Conservation (phyloP, 2,888 invertebrate species). For the Flexamia atlantica region DNA sequence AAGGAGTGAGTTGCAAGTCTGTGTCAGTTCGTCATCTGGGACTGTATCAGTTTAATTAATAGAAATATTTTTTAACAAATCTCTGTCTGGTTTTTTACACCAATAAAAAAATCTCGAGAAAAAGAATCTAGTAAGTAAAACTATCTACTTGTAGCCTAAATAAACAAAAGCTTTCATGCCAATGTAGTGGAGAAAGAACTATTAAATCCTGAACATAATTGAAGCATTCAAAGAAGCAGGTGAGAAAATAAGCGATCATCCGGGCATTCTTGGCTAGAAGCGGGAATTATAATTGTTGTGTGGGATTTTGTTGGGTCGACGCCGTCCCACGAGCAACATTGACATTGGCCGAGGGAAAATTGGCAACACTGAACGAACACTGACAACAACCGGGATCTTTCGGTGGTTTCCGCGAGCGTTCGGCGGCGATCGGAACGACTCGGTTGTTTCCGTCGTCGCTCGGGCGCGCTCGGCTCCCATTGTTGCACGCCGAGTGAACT, state of each 20-base stretch:
- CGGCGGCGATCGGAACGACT: neutral
- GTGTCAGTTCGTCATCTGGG: too few relatives aligned
- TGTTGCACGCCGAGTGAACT: neutral
- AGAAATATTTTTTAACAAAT: too few relatives aligned
- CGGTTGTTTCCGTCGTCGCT: neutral
- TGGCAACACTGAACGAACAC: neutral
- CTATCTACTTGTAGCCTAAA: too few relatives aligned
- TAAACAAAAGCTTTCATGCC: too few relatives aligned
- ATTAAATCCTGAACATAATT: too few relatives aligned
- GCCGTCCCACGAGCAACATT: conserved; percentile 17
- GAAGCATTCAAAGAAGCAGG: neutral
- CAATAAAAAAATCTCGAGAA: too few relatives aligned
- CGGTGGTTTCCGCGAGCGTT: neutral
- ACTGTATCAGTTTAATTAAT: too few relatives aligned
- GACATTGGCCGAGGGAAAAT: conserved; percentile 18
- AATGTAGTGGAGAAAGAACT: too few relatives aligned
- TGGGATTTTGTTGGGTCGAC: conserved; percentile 5
- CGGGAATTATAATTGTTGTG: conserved; percentile 15
- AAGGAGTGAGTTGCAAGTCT: too few relatives aligned
- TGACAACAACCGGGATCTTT: neutral
- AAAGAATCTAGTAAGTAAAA: too few relatives aligned
- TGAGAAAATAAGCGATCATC: neutral
- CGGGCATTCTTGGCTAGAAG: neutral
- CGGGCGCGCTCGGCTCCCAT: neutral
- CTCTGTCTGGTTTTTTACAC: too few relatives aligned